Evolutionary conservation across 2,888 invertebrate species (phyloP), one percentile per base, ranked within the genome.

Genomic region (Dasypogon diadema): DNA sequence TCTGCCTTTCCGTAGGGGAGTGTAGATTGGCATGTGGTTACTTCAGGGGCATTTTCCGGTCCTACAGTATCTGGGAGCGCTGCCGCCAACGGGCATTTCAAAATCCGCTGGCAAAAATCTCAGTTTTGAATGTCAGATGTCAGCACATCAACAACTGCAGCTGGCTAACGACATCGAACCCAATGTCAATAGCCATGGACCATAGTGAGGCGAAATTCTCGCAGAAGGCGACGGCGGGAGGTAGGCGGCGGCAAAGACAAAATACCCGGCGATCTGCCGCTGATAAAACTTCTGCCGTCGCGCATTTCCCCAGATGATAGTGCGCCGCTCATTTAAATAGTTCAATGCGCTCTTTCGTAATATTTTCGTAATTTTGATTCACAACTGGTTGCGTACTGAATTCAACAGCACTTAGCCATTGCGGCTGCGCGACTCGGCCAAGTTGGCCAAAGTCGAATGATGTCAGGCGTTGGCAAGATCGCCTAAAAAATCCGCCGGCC

Each of bases 331-430:
- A n/a, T 54, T 51, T 30, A 30, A 75, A 75, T 75, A 77, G 77
- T 77, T 77, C 74, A 75, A 70, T 75, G 77, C 68, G 74, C 77
- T 77, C 74, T 77, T 77, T 77, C 77, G 60, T 77, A 75, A 77
- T 70, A 30, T 75, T 68, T 76, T 63, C 54, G 54, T 77, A 56
- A 65, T 42, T 74, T 76, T 74, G 74, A 76, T 76, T 76, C 74
- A 74, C 54, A 65, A 14, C 46, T 65, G 48, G 18, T 42, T 63
- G 30, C 30, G 30, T 30, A 30, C 8, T 42, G 42, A 42, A n/a
- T n/a, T 65, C 65, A 22, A 5, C 22, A 18, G 42, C 46, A 65
- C 26, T 65, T 16, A 60, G 65, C 26, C n/a, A 14, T 48, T 22
- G 65, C 46, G 16, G 21, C 16, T 24, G 26, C 14, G 46, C 34